Evolutionary conservation across 1,140 invertebrate genomes (phyloP).

Genomic region (Sitobion miscanthi): DNA sequence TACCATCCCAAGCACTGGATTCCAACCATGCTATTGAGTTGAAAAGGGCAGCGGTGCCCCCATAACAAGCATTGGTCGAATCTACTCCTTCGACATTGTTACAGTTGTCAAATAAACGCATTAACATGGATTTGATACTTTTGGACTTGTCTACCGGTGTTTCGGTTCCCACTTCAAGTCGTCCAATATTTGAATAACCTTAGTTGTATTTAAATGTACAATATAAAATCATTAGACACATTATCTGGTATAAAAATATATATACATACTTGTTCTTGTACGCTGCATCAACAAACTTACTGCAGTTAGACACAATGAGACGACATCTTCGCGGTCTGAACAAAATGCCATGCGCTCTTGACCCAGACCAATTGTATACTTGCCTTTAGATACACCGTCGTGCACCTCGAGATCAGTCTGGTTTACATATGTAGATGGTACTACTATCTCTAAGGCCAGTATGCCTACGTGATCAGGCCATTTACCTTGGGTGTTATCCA

Average conservation of each 20-base stretch:
- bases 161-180: slow-evolving; percentile 96
- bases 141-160: slow-evolving; percentile 98
- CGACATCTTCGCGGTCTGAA: slow-evolving; percentile 94
- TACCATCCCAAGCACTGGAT: slow-evolving; percentile 90
- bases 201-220: neutral
- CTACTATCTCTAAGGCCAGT: slow-evolving; percentile 87
- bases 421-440: slow-evolving; percentile 91
- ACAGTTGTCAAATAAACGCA: slow-evolving; percentile 87
- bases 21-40: slow-evolving; percentile 96
- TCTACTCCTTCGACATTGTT: slow-evolving; percentile 97
- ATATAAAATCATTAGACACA: neutral
- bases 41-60: slow-evolving; percentile 95
- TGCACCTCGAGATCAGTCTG: slow-evolving; percentile 88
- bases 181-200: slow-evolving; percentile 80
- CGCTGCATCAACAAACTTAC: slow-evolving; percentile 80
- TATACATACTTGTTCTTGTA: slow-evolving; percentile 64
- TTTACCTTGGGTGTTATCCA: slow-evolving; percentile 2
- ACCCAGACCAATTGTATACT: slow-evolving; percentile 96
- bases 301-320: slow-evolving; percentile 93
- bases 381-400: slow-evolving; percentile 84
- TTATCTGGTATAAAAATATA: neutral
- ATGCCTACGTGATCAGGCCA: slow-evolving; percentile 93
- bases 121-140: slow-evolving; percentile 95
- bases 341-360: slow-evolving; percentile 97
- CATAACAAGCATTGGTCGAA: slow-evolving; percentile 97